Evolutionary conservation across 2,888 invertebrate genomes (phyloP).

Genomic region (Caenorhabditis sp.): DNA sequence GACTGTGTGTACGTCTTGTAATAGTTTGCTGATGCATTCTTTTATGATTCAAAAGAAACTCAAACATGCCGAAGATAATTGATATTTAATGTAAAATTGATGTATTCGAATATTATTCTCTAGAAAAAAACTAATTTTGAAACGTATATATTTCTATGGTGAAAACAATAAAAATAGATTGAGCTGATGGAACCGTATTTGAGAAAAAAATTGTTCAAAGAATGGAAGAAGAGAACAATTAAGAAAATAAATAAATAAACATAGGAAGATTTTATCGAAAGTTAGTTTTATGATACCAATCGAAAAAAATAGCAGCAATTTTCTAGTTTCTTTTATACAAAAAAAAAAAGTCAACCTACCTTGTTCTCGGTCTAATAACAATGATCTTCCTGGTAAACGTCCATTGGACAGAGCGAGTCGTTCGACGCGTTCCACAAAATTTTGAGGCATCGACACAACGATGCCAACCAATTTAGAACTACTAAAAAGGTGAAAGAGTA

Average conservation of each 20-base stretch:
- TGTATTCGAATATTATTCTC: no score
- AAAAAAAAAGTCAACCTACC: conserved; percentile 29
- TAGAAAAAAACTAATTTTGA: no score
- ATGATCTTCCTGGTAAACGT: conserved; percentile 45
- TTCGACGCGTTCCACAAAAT: conserved; percentile 45
- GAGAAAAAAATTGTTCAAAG: neutral
- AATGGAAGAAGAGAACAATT: neutral
- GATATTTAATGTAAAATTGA: no score
- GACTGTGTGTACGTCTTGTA: no score
- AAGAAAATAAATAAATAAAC: neutral
- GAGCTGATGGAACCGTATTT: neutral
- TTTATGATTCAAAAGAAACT: no score
- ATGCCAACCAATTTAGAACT: neutral
- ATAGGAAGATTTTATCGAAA: no score
- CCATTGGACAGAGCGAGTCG: conserved; percentile 46
- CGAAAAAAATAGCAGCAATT: neutral
- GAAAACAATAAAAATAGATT: neutral
- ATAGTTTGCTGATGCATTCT: no score
- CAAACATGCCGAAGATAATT: no score
- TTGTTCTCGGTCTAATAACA: conserved; percentile 48
- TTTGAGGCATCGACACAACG: conserved; percentile 41
- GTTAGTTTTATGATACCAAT: neutral
- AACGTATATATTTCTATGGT: no score
- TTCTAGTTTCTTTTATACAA: conserved; percentile 1
- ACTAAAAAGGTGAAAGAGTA: neutral